phyloP scores from a whole-genome alignment of 2,797 vertebrate species.

The Eidolon dupreanum region DNA sequence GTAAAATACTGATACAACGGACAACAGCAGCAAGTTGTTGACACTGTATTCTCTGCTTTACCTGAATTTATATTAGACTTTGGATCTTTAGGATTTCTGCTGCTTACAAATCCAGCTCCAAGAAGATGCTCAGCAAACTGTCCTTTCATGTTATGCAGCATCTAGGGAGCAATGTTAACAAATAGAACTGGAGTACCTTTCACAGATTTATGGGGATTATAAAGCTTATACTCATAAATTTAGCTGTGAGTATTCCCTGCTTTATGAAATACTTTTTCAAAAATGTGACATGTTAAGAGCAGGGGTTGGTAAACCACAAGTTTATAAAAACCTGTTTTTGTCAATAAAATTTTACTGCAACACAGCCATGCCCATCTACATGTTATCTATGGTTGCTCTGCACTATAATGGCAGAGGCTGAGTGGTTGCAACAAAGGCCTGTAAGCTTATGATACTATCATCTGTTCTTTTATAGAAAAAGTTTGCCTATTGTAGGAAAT shows the following conservation, averaged over 20 bases:
- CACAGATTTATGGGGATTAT: background rate
- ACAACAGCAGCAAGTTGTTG: background rate
- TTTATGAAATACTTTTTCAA: background rate
- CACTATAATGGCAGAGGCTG: background rate
- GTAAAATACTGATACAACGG: background rate
- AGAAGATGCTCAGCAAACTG: slow-evolving; percentile 98
- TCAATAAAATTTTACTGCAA: background rate
- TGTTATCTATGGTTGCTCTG: background rate
- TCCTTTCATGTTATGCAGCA: slow-evolving; percentile 98
- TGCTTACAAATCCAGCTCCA: slow-evolving; percentile 93
- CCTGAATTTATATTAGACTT: slow-evolving; percentile 97
- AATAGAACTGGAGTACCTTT: background rate
- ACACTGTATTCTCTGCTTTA: slow-evolving; percentile 62
- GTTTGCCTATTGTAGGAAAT: background rate
- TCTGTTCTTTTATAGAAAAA: background rate
- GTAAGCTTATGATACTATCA: background rate
- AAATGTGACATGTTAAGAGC: background rate
- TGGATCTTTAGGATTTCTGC: slow-evolving; percentile 92
- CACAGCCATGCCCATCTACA: background rate
- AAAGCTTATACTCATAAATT: background rate
- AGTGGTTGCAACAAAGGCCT: background rate
- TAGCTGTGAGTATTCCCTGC: background rate
- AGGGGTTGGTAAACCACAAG: background rate
- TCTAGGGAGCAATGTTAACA: slow-evolving; percentile 85
- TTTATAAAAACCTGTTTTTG: background rate